Percentiles rank a stretch among this genome's conserved stretches.
These are phyloP conservation scores for Coregonus ussuriensis DNA, from an alignment of 2,797 vertebrate genomes.

Conservation along the genomic window DNA sequence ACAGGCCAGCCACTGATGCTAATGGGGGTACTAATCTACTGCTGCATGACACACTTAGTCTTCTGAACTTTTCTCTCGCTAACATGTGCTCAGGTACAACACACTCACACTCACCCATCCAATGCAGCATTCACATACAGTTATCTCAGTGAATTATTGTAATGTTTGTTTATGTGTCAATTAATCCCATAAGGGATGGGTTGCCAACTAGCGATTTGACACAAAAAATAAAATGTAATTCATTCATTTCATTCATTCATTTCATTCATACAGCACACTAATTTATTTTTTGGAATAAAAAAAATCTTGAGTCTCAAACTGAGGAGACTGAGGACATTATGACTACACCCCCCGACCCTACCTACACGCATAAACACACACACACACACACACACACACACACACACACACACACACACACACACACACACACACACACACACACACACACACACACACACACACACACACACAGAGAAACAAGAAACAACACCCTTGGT, in stretches of 20 bases:
- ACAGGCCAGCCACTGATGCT: conserved; percentile 73
- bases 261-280: no score
- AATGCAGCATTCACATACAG: conserved; percentile 1
- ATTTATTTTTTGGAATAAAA: neutral
- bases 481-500: neutral
- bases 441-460: neutral
- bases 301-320: neutral
- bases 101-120: conserved; percentile 21
- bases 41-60: conserved; percentile 65
- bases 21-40: conserved; percentile 77
- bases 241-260: no score
- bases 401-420: neutral
- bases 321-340: neutral
- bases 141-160: no score
- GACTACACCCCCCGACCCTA: neutral
- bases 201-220: no score
- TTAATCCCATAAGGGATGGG: no score
- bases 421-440: neutral
- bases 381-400: neutral
- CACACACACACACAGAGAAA: neutral
- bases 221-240: no score
- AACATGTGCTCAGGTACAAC: conserved; percentile 29
- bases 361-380: neutral
- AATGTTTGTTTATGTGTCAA: no score
- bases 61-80: neutral